A percentile compares a stretch with the other conserved stretches of the same genome.
phyloP scores from a whole-genome alignment of 1,140 invertebrate genomes.

The Oryctes rhinoceros region DNA sequence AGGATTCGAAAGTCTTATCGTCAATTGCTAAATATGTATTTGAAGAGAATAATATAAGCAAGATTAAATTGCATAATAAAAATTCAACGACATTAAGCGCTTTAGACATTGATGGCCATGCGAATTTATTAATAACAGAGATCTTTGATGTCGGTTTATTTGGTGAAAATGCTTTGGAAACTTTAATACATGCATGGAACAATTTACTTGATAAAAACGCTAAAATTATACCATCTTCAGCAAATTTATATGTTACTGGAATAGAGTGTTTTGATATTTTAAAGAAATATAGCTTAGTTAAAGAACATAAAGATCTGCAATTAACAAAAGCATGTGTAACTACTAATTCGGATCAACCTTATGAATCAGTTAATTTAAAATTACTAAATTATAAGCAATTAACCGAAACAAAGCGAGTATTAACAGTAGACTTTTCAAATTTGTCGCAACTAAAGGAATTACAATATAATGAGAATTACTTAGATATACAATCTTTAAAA shows the following conservation, averaged over 20 bases:
- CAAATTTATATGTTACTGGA: conserved; percentile 70
- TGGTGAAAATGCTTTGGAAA: conserved; percentile 75
- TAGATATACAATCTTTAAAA: conserved; percentile 39
- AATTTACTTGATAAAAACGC: conserved; percentile 64
- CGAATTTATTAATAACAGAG: conserved; percentile 75
- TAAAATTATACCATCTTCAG: conserved; percentile 70
- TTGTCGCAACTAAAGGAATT: conserved; percentile 63
- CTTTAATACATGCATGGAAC: conserved; percentile 74
- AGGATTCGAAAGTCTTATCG: conserved; percentile 70
- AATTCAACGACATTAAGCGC: conserved; percentile 64
- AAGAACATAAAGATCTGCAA: conserved; percentile 54
- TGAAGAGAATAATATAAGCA: conserved; percentile 61
- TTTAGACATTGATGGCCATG: conserved; percentile 11
- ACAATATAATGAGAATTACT: conserved; percentile 55
- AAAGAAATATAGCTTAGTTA: conserved; percentile 60
- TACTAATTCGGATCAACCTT: conserved; percentile 64
- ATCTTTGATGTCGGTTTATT: conserved; percentile 81
- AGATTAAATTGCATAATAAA: conserved; percentile 63
- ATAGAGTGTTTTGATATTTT: conserved; percentile 55
- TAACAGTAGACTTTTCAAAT: conserved; percentile 73
- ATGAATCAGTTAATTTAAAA: conserved; percentile 75
- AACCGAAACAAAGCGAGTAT: conserved; percentile 66
- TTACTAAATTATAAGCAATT: conserved; percentile 68
- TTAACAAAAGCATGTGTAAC: conserved; percentile 61
- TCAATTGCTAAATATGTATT: conserved; percentile 69